phyloP scores from a whole-genome alignment of 2,888 invertebrate genomes.

The Amphimallon solstitiale region DNA sequence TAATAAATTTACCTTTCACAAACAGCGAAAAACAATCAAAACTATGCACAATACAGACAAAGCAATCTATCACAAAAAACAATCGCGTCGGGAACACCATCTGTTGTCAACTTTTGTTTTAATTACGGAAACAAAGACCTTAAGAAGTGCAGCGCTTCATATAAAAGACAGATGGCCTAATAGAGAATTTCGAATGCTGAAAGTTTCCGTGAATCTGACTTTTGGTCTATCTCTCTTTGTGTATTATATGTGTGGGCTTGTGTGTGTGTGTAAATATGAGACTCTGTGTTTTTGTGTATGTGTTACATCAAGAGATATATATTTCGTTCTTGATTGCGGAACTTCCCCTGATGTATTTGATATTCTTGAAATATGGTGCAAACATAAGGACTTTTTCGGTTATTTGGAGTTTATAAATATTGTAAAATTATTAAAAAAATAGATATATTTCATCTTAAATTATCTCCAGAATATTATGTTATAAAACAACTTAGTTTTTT shows the following conservation, averaged over 20 bases:
- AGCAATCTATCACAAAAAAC: conserved; percentile 63
- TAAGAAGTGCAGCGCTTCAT: conserved; percentile 55
- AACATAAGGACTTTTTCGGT: too few species aligned
- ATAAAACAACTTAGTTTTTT: too few species aligned
- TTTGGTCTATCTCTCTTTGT: conserved; percentile 3
- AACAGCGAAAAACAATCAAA: conserved; percentile 61
- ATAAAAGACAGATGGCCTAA: conserved; percentile 52
- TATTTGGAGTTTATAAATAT: too few species aligned
- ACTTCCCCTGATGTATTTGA: conserved; percentile 43
- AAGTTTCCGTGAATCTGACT: conserved; percentile 36
- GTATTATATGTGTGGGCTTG: too few species aligned
- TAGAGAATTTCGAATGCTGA: conserved; percentile 47
- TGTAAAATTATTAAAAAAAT: too few species aligned
- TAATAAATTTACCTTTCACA: conserved; percentile 61
- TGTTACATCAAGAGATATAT: conserved; percentile 42
- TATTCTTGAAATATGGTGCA: conserved; percentile 17
- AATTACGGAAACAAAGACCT: conserved; percentile 61
- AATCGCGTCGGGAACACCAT: conserved; percentile 57
- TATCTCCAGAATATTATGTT: too few species aligned
- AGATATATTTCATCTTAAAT: too few species aligned
- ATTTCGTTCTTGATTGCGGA: conserved; percentile 44
- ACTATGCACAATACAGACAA: conserved; percentile 62
- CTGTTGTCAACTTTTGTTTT: conserved; percentile 63
- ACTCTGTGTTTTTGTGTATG: conserved; percentile 35
- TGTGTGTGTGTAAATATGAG: too few species aligned